phyloP scores from a whole-genome alignment of 1,140 invertebrate genomes.

The Penaeus indicus region DNA sequence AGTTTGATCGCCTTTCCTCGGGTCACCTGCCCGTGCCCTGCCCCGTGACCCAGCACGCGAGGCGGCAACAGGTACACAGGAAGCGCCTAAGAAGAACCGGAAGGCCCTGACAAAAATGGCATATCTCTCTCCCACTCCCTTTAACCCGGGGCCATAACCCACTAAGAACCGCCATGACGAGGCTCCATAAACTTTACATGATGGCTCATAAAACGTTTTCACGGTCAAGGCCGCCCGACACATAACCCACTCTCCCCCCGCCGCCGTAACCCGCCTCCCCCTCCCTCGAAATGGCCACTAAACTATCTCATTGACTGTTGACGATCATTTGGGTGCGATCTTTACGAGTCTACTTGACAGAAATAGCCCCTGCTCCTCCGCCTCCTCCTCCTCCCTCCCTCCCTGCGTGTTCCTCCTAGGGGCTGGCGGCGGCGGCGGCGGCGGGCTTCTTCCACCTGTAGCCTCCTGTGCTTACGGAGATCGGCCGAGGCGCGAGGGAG shows the following conservation, averaged over 20 bases:
- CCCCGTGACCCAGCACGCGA: too few species aligned
- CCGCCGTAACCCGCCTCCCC: slow-evolving; percentile 2
- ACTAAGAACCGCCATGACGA: slow-evolving; percentile 65
- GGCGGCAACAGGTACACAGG: not conserved
- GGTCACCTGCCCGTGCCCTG: too few species aligned
- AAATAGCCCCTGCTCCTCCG: slow-evolving; percentile 56
- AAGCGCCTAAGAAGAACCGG: slow-evolving; percentile 32
- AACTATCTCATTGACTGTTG: slow-evolving; percentile 65
- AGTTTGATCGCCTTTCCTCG: too few species aligned
- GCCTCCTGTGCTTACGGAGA: too few species aligned
- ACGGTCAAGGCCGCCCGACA: slow-evolving; percentile 61
- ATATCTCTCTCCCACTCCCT: slow-evolving; percentile 59
- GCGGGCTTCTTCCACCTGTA: slow-evolving; percentile 1
- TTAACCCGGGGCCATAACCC: slow-evolving; percentile 63
- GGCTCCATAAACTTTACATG: slow-evolving; percentile 64
- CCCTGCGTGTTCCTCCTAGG: too few species aligned
- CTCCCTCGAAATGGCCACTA: slow-evolving; percentile 60
- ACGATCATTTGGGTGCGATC: slow-evolving; percentile 65
- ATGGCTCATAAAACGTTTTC: slow-evolving; percentile 64
- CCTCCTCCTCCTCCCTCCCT: too few species aligned
- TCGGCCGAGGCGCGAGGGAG: too few species aligned
- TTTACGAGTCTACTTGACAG: slow-evolving; percentile 65
- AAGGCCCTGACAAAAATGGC: slow-evolving; percentile 59
- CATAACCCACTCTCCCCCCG: slow-evolving; percentile 40
- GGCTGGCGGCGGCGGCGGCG: slow-evolving; percentile 31